These are phyloP conservation scores for Hoplodrina blanda DNA, from an alignment of 2,888 invertebrate genomes.

Conservation along the genomic window DNA sequence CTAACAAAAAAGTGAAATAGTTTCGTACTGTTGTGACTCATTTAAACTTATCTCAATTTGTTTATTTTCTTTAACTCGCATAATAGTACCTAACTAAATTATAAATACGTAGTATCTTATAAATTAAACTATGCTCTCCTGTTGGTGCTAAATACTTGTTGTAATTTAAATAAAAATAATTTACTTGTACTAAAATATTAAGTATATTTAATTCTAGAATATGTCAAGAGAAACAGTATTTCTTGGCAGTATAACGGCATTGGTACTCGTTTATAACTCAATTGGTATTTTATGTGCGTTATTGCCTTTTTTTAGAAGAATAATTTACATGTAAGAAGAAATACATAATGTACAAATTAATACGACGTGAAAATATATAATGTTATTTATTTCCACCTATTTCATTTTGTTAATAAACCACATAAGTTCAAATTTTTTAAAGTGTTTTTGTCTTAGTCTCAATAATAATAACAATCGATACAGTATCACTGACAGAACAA, in stretches of 20 bases:
- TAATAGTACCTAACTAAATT: constrained; percentile 42
- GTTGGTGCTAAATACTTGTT: constrained; percentile 59
- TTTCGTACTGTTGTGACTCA: constrained; percentile 16
- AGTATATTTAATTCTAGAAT: constrained; percentile 46
- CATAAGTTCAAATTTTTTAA: constrained; percentile 77
- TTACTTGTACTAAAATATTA: constrained; percentile 52
- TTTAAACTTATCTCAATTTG: constrained; percentile 20
- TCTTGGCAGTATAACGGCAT: constrained; percentile 68
- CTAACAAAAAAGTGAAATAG: constrained; percentile 18
- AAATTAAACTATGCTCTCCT: constrained; percentile 60
- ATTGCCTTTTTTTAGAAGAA: constrained; percentile 83
- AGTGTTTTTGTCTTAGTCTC: constrained; percentile 49
- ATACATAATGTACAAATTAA: constrained; percentile 89
- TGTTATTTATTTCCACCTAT: constrained; percentile 89
- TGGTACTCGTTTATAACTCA: constrained; percentile 73
- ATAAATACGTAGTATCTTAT: constrained; percentile 37
- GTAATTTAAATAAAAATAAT: constrained; percentile 51
- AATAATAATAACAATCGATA: background rate
- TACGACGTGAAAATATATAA: constrained; percentile 88
- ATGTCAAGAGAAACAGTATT: constrained; percentile 57
- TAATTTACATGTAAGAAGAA: constrained; percentile 81
- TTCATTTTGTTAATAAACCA: constrained; percentile 88
- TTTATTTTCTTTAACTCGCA: constrained; percentile 18
- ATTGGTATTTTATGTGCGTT: constrained; percentile 83
- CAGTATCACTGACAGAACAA: no score